Conservation (phyloP, 2,797 vertebrate genomes). For the Mormyrops attenuatus region DNA sequence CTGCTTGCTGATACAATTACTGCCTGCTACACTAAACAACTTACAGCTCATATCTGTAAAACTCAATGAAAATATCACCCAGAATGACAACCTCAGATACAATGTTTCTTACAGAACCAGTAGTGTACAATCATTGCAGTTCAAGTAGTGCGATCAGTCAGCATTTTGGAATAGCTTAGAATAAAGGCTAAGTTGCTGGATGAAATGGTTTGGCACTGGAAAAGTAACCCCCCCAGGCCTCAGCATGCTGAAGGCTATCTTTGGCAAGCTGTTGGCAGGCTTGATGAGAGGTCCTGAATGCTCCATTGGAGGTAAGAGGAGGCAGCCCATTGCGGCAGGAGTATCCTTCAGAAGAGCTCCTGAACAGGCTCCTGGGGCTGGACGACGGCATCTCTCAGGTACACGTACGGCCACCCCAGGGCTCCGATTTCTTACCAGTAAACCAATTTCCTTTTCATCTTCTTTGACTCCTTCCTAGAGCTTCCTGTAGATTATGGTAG, state of each 20-base stretch:
- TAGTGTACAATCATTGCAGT: not conserved
- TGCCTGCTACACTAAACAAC: not conserved
- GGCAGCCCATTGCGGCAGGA: not conserved
- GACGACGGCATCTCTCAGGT: not conserved
- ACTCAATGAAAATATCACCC: not conserved
- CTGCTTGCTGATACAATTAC: slow-evolving; percentile 10
- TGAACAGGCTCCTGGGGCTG: not conserved
- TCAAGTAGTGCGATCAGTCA: not conserved
- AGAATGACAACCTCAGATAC: not conserved
- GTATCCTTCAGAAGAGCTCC: not conserved
- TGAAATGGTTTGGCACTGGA: not conserved
- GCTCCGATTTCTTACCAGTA: not conserved
- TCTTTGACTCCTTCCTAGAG: not conserved
- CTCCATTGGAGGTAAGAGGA: not conserved
- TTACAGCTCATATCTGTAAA: not conserved
- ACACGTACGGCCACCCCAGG: not conserved
- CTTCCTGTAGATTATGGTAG: not conserved
- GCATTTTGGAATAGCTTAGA: not conserved
- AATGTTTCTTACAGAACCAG: not conserved
- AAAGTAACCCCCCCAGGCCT: not conserved
- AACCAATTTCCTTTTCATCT: not conserved
- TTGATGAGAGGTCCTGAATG: not conserved
- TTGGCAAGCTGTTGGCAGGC: not conserved
- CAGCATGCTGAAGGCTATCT: not conserved
- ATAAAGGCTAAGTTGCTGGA: not conserved